phyloP scores from a whole-genome alignment of 2,113 vertebrate genomes.

The Scomber japonicus region DNA sequence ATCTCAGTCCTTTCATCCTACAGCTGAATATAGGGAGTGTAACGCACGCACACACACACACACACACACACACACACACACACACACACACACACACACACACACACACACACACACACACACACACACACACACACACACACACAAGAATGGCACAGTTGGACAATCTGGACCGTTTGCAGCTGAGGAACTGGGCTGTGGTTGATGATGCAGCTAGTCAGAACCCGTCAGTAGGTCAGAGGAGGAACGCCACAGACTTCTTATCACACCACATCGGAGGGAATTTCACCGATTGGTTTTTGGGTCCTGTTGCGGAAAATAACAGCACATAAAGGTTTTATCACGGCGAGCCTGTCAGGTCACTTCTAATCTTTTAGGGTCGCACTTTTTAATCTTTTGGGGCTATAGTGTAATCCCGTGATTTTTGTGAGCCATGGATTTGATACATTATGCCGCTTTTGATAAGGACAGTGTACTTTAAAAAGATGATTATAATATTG shows the following conservation, averaged over 20 bases:
- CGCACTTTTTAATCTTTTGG: slow-evolving; percentile 72
- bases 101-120: slow-evolving; percentile 1
- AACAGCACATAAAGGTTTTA: slow-evolving; percentile 66
- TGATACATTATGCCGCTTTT: slow-evolving; percentile 68
- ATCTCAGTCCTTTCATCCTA: slow-evolving; percentile 45
- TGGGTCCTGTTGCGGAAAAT: slow-evolving; percentile 29
- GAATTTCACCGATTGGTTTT: slow-evolving; percentile 26
- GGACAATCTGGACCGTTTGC: slow-evolving; percentile 24
- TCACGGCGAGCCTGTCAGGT: slow-evolving; percentile 62
- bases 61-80: slow-evolving; percentile 2
- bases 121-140: slow-evolving; percentile 1
- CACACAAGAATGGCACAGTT: slow-evolving; percentile 27
- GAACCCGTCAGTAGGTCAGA: slow-evolving; percentile 21
- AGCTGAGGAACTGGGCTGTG: slow-evolving; percentile 21
- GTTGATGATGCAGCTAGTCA: slow-evolving; percentile 46
- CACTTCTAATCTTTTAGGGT: slow-evolving; percentile 76
- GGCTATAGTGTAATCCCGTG: slow-evolving; percentile 74
- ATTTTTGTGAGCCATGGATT: slow-evolving; percentile 71
- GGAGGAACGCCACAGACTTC: slow-evolving; percentile 1
- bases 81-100: slow-evolving; percentile 3
- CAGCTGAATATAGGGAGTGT: neutral
- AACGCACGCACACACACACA: slow-evolving; percentile 1
- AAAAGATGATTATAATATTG: slow-evolving; percentile 63
- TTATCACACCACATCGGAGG: slow-evolving; percentile 8
- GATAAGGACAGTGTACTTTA: slow-evolving; percentile 61